These are phyloP conservation scores for Aphelinus certus DNA, from an alignment of 1,140 invertebrate genomes.

Conservation along the genomic window DNA sequence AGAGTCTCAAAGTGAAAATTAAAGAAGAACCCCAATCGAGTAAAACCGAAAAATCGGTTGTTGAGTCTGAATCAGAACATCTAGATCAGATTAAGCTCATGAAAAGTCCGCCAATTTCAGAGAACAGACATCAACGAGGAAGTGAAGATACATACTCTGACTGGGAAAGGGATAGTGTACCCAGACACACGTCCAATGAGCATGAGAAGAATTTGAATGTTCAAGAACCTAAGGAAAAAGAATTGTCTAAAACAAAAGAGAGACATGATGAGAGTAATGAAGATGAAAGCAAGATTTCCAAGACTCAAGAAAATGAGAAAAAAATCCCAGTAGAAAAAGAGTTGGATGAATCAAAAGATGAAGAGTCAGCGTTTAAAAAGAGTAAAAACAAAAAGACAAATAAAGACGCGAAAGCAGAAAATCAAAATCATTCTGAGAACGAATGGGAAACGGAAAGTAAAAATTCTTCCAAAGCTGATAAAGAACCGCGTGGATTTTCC, in stretches of 20 bases:
- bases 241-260: conserved; percentile 20
- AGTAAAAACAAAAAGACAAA: conserved; percentile 41
- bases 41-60: conserved; percentile 8
- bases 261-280: conserved; percentile 11
- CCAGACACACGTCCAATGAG: conserved; percentile 32
- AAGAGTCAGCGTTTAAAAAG: conserved; percentile 15
- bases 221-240: conserved; percentile 8
- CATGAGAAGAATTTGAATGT: conserved; percentile 15
- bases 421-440: conserved; percentile 23
- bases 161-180: conserved; percentile 27
- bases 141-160: conserved; percentile 27
- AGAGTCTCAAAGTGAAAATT: conserved; percentile 28
- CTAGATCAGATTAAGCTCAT: neutral
- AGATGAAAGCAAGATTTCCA: conserved; percentile 9
- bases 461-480: conserved; percentile 21
- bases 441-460: conserved; percentile 40
- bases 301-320: conserved; percentile 26
- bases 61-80: neutral
- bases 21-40: conserved; percentile 33
- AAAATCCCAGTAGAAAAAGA: conserved; percentile 19
- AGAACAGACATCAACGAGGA: neutral
- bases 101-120: conserved; percentile 7
- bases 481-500: too few species aligned
- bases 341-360: conserved; percentile 22
- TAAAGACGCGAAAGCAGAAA: conserved; percentile 35